Evolutionary conservation across 2,113 vertebrate species (phyloP).

Genomic region (Pyrgilauda ruficollis): DNA sequence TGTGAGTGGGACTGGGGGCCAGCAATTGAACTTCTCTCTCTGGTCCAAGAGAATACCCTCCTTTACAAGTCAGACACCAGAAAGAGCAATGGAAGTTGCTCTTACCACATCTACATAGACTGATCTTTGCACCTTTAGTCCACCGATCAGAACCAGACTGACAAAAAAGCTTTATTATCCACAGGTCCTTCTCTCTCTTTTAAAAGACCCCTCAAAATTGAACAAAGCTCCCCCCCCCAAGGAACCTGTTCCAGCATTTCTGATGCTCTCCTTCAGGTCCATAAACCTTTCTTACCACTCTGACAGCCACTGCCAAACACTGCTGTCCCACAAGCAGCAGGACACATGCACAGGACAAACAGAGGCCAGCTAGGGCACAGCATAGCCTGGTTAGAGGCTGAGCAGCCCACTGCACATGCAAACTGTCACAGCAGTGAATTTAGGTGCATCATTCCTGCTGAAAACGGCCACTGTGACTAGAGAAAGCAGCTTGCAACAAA

Average conservation of each 20-base stretch:
- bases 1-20: background rate
- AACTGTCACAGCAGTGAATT: background rate
- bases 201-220: background rate
- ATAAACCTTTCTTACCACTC: background rate
- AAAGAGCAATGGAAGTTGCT: background rate
- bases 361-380: background rate
- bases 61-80: background rate
- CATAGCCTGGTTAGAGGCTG: accelerated
- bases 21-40: background rate
- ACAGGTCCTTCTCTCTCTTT: background rate
- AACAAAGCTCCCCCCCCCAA: background rate
- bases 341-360: background rate
- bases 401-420: background rate
- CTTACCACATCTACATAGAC: background rate
- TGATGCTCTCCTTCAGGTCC: background rate
- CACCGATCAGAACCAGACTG: background rate
- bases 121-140: background rate
- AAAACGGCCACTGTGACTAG: background rate
- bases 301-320: background rate
- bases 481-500: background rate
- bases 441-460: background rate
- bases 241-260: background rate
- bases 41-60: background rate
- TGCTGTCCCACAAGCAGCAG: background rate
- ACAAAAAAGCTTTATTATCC: background rate